Evolutionary conservation across 2,888 invertebrate species (phyloP).

Genomic region (Ophraella communa): DNA sequence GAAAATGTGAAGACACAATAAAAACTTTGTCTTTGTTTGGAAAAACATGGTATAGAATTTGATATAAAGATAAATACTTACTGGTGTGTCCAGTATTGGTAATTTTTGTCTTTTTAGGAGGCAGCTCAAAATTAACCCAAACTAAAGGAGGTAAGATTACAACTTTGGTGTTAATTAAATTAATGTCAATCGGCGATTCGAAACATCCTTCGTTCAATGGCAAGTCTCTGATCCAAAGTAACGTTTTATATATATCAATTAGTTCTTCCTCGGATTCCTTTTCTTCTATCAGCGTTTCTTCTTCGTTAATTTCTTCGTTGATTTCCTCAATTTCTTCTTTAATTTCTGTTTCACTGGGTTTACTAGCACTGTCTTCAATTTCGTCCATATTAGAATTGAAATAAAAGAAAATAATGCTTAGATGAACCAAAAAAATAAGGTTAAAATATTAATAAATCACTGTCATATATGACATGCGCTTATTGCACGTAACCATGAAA

Average conservation of each 20-base stretch:
- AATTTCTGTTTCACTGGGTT: background rate
- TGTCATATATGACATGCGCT: background rate
- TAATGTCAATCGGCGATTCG: conserved; percentile 61
- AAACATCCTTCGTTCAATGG: conserved; percentile 49
- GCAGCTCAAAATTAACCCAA: conserved; percentile 66
- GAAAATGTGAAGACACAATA: background rate
- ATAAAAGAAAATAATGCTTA: background rate
- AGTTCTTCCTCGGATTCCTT: background rate
- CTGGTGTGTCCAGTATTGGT: conserved; percentile 73
- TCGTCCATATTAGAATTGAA: background rate
- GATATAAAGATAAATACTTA: conserved; percentile 49
- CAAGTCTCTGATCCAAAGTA: conserved; percentile 44
- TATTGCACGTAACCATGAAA: background rate
- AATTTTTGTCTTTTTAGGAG: conserved; percentile 69
- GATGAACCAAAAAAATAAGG: background rate
- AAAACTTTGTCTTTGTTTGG: too few relatives aligned
- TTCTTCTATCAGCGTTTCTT: background rate
- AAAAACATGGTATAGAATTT: background rate
- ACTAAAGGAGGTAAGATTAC: conserved; percentile 62
- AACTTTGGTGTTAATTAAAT: conserved; percentile 52
- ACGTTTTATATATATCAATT: conserved; percentile 10
- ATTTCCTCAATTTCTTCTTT: background rate
- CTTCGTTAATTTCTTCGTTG: background rate
- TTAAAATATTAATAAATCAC: background rate
- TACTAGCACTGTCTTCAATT: background rate